Conservation (phyloP, 2,797 vertebrate species). For the Tapera naevia region DNA sequence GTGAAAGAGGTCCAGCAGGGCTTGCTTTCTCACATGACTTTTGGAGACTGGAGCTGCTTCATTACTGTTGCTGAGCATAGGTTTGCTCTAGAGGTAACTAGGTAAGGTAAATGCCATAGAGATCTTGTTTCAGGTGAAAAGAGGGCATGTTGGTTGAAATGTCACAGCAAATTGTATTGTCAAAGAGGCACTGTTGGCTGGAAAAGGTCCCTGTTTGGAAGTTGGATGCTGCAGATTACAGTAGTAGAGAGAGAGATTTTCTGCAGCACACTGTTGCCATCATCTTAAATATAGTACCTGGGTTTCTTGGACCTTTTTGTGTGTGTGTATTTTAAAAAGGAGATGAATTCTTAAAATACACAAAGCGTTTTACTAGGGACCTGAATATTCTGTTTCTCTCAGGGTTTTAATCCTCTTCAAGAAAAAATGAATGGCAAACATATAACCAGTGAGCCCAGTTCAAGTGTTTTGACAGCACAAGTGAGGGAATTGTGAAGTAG, state of each 20-base stretch:
- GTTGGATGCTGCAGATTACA: background rate
- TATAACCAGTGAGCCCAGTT: background rate
- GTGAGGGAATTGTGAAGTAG: background rate
- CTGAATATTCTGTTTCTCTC: background rate
- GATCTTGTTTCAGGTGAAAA: background rate
- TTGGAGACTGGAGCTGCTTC: background rate
- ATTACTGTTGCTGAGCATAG: background rate
- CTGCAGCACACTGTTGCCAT: background rate
- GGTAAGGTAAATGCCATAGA: background rate
- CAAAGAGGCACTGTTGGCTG: background rate
- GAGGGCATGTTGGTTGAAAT: background rate
- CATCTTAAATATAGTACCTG: background rate
- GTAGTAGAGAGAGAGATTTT: background rate
- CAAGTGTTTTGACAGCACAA: background rate
- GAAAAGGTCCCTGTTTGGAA: background rate
- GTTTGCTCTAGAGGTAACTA: background rate
- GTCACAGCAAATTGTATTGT: background rate
- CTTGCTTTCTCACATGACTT: background rate
- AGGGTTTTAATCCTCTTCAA: background rate
- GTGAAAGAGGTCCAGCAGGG: background rate
- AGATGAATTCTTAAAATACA: background rate
- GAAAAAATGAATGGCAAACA: background rate
- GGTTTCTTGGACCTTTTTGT: background rate
- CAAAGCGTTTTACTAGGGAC: background rate
- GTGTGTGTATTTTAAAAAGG: background rate